Evolutionary conservation across 23 tunicate genomes (phyloP), one percentile per base, ranked within the genome.

Genomic region (Botrylloides violaceus): DNA sequence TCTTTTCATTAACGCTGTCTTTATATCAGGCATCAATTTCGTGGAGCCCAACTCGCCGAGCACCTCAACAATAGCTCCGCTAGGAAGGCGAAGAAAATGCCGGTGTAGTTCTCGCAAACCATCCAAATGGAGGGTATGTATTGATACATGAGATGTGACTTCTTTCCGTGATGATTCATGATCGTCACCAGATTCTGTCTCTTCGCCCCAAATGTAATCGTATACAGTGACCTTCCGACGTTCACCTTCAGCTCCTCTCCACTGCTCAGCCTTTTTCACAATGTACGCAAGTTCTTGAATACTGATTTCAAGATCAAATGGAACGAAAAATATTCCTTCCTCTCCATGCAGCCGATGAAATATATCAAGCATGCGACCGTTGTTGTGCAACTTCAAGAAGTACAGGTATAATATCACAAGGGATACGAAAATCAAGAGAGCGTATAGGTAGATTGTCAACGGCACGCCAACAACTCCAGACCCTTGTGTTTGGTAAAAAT

Each of bases 241-340:
- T 53, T 92, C 92, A 58, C 98, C 98, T 59, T 92, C 98, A 27
- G 73, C 79, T 25, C 98, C 98, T 59, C 98, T 80, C 98, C 98
- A 92, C 33, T 84, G 86, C 58, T 92, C 98, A 18, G 84, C 83
- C 76, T 84, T 92, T 39, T 72, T 76, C 65, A 80, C 81, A 66
- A 92, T 92, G 70, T 61, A 80, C 34, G 78, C 66, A 32, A 92
- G 73, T 61, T 92, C 92, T 79, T 92, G 86, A 38, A 75, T 84
- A 77, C 92, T 84, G 24, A 92, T 61, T 65, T 92, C 98, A 38
- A 92, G 83, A 63, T 92, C 98, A 72, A 84, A 66, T 19, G 98
- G 98, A 34, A 80, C 57, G 79, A 92, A 84, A 62, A 83, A 83
- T 32, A 62, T 31, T 5, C 71, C 81, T 49, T 92, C 83, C 35